Base-by-base conservation (phyloP, 2,797 vertebrate species). In the Naso thynnoides region DNA sequence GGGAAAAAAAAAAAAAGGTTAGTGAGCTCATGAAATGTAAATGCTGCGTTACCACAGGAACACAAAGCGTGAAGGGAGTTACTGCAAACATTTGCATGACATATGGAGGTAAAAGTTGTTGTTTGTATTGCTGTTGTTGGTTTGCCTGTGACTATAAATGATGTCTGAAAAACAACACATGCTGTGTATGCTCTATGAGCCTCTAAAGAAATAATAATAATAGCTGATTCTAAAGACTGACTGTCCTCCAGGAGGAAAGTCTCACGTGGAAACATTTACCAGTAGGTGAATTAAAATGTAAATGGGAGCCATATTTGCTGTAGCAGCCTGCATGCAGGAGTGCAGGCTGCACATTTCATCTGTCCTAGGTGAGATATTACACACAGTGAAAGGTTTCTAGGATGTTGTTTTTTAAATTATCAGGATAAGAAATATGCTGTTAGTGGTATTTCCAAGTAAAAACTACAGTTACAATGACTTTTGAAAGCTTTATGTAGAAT, bases 11-110 rank as follows among this genome's bases (percentile, higher is more conserved):
- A 54, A 63, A 77, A 88, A 87, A 86, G 82, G 78, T 85, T 82
- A 82, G 82, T 31, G 65, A 84, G 87, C 91, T 91, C 87, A 88
- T 89, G 86, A 89, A 93, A 94, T 91, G 90, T 83, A 92, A 93
- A 94, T 89, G 79, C 47, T 55, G 14, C 10, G 54, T 77, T 82
- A 71, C 78, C 76, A 39, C 64, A 59, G 66, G 49, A 87, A 88
- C 84, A 87, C 79, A 89, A 84, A 73, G 70, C 29, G 9, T 13
- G 42, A 29, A 66, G 39, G 70, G 57, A 70, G 70, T 33, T 57
- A 39, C 53, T 31, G 26, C 21, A 24, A 23, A 73, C 47, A 89
- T 91, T 92, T 89, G 87, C 87, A 91, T 91, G 60, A 56, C 29
- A 70, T 41, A 75, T 81, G 60, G 33, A 10, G 23, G 76, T 76